A percentile compares a stretch with the other conserved stretches of the same genome.
phyloP scores from a whole-genome alignment of 2,888 invertebrate species.

The Perizoma affinitatum region DNA sequence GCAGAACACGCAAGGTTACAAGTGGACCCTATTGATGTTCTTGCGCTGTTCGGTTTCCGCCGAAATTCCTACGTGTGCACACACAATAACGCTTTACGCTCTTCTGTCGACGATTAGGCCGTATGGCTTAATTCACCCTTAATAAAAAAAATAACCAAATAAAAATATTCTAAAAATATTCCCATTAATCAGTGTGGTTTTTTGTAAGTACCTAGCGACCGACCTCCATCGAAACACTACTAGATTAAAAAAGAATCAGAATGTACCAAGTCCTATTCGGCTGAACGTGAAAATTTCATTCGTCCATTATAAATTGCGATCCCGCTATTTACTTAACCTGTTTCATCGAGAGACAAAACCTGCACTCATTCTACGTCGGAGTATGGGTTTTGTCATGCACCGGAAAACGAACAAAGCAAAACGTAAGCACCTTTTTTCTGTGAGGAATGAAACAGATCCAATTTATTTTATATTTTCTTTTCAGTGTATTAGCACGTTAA shows the following conservation, averaged over 20 bases:
- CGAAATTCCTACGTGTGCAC: no score
- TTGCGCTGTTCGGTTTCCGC: no score
- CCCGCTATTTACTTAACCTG: constrained; percentile 76
- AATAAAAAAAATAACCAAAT: no score
- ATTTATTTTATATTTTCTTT: constrained; percentile 49
- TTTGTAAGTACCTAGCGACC: no score
- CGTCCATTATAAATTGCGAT: constrained; percentile 64
- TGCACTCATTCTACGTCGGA: constrained; percentile 53
- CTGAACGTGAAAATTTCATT: constrained; percentile 60
- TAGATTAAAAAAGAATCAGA: constrained; percentile 71
- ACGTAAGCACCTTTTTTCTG: constrained; percentile 62
- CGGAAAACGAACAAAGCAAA: constrained; percentile 59
- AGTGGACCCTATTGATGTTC: no score
- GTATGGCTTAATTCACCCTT: no score
- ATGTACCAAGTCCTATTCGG: constrained; percentile 60
- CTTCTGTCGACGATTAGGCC: no score
- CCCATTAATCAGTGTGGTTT: no score
- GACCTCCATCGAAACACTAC: constrained; percentile 1
- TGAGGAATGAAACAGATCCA: constrained; percentile 57
- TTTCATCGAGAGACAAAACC: constrained; percentile 64
- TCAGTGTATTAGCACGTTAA: constrained; percentile 37
- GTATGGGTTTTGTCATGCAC: constrained; percentile 37
- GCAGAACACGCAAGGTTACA: no score
- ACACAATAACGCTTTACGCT: no score
- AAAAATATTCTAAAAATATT: no score